These are phyloP conservation scores for Zosterops borbonicus DNA, from an alignment of 2,113 vertebrate genomes.

Conservation along the genomic window DNA sequence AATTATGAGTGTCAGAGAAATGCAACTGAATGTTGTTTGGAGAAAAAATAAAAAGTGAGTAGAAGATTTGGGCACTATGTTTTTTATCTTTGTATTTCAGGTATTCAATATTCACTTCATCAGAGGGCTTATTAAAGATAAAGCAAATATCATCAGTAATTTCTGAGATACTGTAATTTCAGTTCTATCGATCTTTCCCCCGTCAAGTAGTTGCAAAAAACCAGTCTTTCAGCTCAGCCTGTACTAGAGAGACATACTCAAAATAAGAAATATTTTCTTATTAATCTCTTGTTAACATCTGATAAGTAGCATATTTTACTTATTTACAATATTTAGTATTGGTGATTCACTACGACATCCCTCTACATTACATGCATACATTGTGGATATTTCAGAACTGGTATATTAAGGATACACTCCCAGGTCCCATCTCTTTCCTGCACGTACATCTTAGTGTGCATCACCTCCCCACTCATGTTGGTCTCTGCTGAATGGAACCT, in stretches of 20 bases:
- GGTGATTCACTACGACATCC: neutral
- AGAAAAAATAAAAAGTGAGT: neutral
- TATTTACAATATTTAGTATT: neutral
- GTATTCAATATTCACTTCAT: neutral
- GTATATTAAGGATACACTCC: neutral
- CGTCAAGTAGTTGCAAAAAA: neutral
- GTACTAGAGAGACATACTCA: neutral
- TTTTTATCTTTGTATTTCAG: neutral
- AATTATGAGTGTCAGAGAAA: neutral
- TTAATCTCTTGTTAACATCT: neutral
- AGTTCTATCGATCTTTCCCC: neutral
- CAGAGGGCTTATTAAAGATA: neutral
- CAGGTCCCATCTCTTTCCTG: neutral
- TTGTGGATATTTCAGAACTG: neutral
- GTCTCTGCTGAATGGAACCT: neutral
- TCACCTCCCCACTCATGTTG: neutral
- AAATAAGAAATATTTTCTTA: neutral
- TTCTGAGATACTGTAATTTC: conserved; percentile 11
- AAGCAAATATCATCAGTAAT: neutral
- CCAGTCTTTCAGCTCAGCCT: neutral
- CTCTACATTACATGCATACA: neutral
- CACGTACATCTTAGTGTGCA: neutral
- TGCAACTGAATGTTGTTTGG: neutral
- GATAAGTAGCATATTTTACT: neutral
- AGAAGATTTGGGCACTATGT: neutral